phyloP scores from a whole-genome alignment of 2,888 invertebrate genomes.

The Eupithecia abbreviata region DNA sequence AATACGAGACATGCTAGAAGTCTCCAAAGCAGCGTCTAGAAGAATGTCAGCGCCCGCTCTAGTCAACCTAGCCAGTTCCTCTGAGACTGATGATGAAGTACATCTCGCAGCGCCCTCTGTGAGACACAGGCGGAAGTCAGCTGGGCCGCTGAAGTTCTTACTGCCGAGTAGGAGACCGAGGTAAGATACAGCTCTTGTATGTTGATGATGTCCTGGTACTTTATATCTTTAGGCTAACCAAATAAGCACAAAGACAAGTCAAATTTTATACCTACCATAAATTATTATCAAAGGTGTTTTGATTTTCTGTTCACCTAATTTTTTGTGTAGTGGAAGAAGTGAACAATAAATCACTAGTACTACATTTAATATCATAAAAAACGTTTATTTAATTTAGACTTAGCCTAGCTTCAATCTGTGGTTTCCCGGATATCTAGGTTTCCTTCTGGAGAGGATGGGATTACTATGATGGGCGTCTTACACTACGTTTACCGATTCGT shows the following conservation, averaged over 20 bases:
- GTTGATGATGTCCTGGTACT: neutral
- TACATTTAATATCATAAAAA: no score
- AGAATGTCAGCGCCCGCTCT: conserved; percentile 84
- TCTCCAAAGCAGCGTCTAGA: conserved; percentile 71
- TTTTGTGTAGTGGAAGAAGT: no score
- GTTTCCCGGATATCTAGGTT: neutral
- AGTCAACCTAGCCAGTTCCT: conserved; percentile 74
- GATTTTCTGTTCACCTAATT: no score
- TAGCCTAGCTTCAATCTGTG: neutral
- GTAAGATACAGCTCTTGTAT: conserved; percentile 54
- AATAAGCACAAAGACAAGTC: no score
- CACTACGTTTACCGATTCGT: no score
- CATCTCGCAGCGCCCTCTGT: conserved; percentile 77
- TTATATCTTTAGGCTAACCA: neutral
- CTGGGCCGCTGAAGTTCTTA: conserved; percentile 76
- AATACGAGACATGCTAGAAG: conserved; percentile 75
- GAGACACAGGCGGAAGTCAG: conserved; percentile 81
- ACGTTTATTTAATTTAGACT: neutral
- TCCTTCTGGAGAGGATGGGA: neutral
- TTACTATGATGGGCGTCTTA: no score
- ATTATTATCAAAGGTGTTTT: no score
- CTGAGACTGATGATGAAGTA: conserved; percentile 74
- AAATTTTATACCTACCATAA: no score
- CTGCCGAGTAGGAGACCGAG: conserved; percentile 73
- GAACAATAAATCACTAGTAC: no score